A percentile compares a stretch with the other conserved stretches of the same genome.
phyloP scores from a whole-genome alignment of 2,797 vertebrate genomes.

The Ctenopoma multispine region DNA sequence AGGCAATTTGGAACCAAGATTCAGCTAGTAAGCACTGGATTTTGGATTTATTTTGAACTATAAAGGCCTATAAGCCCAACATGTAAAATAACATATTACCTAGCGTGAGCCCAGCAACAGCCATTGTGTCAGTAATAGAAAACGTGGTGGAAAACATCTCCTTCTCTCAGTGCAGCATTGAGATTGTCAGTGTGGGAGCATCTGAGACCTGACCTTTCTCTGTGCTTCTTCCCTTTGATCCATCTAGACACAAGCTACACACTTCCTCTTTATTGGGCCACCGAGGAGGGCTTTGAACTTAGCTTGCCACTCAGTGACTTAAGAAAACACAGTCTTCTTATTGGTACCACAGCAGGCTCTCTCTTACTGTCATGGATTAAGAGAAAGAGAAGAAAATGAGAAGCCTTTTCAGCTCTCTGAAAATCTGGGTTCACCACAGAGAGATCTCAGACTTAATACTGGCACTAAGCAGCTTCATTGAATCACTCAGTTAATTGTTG shows the following conservation, averaged over 20 bases:
- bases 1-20: neutral
- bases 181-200: slow-evolving; percentile 67
- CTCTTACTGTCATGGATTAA: slow-evolving; percentile 68
- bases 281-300: slow-evolving; percentile 82
- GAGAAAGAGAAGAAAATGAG: slow-evolving; percentile 47
- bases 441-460: slow-evolving; percentile 34
- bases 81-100: slow-evolving; percentile 44
- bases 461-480: slow-evolving; percentile 17
- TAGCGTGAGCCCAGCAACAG: slow-evolving; percentile 28
- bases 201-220: slow-evolving; percentile 81
- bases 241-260: slow-evolving; percentile 64
- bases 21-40: neutral
- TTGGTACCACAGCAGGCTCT: slow-evolving; percentile 58
- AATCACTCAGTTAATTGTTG: slow-evolving; percentile 52
- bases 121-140: slow-evolving; percentile 60
- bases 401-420: slow-evolving; percentile 49
- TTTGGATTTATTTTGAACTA: slow-evolving; percentile 16
- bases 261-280: slow-evolving; percentile 76
- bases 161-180: slow-evolving; percentile 42
- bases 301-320: slow-evolving; percentile 72
- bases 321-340: slow-evolving; percentile 65
- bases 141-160: slow-evolving; percentile 65
- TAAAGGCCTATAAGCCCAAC: neutral
- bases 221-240: slow-evolving; percentile 80
- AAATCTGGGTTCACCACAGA: slow-evolving; percentile 31